Evolutionary conservation across 1,140 invertebrate species (phyloP).

Genomic region (Temnothorax curvispinosus): DNA sequence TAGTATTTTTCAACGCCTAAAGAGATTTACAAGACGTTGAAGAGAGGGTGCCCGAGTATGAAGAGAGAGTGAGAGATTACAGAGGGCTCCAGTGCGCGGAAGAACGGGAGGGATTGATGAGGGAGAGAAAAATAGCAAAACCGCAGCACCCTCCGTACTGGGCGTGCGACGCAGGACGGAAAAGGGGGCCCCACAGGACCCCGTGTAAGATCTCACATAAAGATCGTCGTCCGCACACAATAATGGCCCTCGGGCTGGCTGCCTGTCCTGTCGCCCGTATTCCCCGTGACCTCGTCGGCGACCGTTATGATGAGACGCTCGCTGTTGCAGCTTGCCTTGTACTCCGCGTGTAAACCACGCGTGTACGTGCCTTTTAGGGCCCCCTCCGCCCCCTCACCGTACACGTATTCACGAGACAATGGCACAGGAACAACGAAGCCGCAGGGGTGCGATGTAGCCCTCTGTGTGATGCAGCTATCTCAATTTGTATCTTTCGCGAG

Average conservation of each 20-base stretch:
- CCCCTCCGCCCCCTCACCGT: constrained; percentile 47
- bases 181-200: constrained; percentile 55
- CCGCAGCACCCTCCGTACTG: constrained; percentile 79
- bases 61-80: constrained; percentile 59
- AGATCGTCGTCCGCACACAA: constrained; percentile 76
- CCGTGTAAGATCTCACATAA: constrained; percentile 81
- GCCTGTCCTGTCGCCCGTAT: constrained; percentile 73
- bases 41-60: constrained; percentile 11
- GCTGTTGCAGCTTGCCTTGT: constrained; percentile 70
- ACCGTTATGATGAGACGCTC: constrained; percentile 77
- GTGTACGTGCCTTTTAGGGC: constrained; percentile 64
- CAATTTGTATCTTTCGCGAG: constrained; percentile 65
- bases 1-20: constrained; percentile 73
- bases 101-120: constrained; percentile 47
- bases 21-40: constrained; percentile 77
- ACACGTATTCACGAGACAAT: constrained; percentile 67
- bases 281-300: constrained; percentile 73
- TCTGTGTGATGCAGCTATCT: constrained; percentile 53
- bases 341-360: constrained; percentile 56
- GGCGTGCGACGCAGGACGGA: constrained; percentile 73
- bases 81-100: neutral
- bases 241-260: constrained; percentile 70
- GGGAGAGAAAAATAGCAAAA: constrained; percentile 72
- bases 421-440: constrained; percentile 63
- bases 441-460: constrained; percentile 72